These are phyloP conservation scores for Euclidia mi DNA, from an alignment of 2,888 invertebrate genomes.

Conservation along the genomic window DNA sequence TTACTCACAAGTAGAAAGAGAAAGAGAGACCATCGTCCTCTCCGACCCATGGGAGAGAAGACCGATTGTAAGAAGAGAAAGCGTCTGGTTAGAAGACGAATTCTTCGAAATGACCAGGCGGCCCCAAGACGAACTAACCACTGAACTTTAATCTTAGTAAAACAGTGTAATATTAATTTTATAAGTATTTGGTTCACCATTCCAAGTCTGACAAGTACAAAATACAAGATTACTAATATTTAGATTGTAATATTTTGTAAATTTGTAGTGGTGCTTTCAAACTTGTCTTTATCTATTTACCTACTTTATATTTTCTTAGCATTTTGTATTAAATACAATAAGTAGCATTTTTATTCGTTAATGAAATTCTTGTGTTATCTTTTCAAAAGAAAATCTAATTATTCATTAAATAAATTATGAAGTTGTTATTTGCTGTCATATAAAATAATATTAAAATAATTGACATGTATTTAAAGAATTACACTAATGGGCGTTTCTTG, in stretches of 20 bases:
- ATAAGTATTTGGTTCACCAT: constrained; percentile 52
- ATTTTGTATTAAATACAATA: constrained; percentile 8
- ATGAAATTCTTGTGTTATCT: too few relatives aligned
- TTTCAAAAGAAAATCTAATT: not conserved
- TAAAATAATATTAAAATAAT: not conserved
- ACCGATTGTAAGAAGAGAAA: constrained; percentile 86
- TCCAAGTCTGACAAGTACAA: constrained; percentile 73
- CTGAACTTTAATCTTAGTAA: constrained; percentile 91
- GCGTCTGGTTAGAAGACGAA: constrained; percentile 94
- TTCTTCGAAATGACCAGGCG: constrained; percentile 95
- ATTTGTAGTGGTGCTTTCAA: constrained; percentile 54
- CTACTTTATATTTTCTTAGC: not conserved
- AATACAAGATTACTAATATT: constrained; percentile 53
- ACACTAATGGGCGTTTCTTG: not conserved
- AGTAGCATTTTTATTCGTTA: not conserved
- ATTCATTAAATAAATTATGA: not conserved
- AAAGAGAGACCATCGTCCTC: constrained; percentile 80
- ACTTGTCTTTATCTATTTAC: constrained; percentile 27
- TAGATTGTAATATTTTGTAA: constrained; percentile 41
- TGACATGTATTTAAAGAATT: not conserved
- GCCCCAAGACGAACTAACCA: constrained; percentile 97
- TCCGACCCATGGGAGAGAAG: constrained; percentile 87
- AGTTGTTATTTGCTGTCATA: not conserved
- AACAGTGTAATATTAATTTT: constrained; percentile 35
- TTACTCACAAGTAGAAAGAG: constrained; percentile 83